A percentile compares a stretch with the other conserved stretches of the same genome.
These are phyloP conservation scores for Rostratula benghalensis DNA, from an alignment of 2,113 vertebrate genomes.

Conservation along the genomic window DNA sequence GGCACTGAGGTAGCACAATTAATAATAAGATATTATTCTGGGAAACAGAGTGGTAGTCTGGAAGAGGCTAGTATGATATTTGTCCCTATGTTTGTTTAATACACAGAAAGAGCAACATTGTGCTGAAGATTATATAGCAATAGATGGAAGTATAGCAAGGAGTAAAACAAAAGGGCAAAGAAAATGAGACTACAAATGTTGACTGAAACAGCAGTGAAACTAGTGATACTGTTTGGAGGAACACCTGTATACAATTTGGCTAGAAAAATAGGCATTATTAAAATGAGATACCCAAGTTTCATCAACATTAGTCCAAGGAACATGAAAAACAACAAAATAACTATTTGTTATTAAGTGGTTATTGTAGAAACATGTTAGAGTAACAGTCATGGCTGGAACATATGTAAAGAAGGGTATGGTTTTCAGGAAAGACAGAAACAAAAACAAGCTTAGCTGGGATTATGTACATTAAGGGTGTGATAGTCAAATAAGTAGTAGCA, in stretches of 20 bases:
- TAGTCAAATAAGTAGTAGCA: not conserved
- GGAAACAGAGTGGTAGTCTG: not conserved
- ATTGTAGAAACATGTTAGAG: not conserved
- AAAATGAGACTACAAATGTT: not conserved
- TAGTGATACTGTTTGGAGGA: not conserved
- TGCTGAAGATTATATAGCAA: not conserved
- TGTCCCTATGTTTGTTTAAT: not conserved
- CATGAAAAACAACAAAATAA: not conserved
- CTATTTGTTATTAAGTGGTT: not conserved
- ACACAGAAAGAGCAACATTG: not conserved
- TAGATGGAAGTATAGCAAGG: not conserved
- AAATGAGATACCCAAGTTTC: not conserved
- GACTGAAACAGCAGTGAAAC: not conserved
- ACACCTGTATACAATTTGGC: not conserved
- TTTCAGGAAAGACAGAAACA: conserved; percentile 1
- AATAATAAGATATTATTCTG: not conserved
- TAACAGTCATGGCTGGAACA: not conserved
- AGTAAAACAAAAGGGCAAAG: not conserved
- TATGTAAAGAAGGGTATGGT: not conserved
- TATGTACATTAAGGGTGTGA: not conserved
- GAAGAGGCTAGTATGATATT: not conserved
- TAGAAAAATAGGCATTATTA: not conserved
- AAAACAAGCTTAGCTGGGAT: not conserved
- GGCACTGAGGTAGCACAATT: not conserved
- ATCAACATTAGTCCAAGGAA: not conserved